Percentiles rank a stretch among this genome's conserved stretches.
Evolutionary conservation across 2,113 vertebrate genomes (phyloP).

Genomic region (Erythrocercus mccallii): DNA sequence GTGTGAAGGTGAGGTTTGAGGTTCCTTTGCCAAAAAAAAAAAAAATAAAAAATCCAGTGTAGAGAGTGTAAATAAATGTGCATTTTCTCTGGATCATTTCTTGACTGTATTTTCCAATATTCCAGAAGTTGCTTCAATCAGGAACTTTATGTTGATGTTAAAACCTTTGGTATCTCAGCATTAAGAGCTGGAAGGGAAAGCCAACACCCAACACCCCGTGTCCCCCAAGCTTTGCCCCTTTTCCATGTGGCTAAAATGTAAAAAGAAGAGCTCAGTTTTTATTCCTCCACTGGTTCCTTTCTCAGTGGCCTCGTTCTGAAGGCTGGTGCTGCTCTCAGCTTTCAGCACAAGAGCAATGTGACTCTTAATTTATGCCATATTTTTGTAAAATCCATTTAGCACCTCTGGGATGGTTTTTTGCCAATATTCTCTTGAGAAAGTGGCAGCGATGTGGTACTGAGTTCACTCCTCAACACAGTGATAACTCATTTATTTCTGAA

Average conservation of each 20-base stretch:
- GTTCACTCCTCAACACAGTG: not conserved
- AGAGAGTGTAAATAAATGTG: not conserved
- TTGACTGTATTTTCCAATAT: not conserved
- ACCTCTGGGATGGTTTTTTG: not conserved
- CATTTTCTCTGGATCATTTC: not conserved
- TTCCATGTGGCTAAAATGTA: not conserved
- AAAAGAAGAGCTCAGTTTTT: not conserved
- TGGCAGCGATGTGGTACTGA: not conserved
- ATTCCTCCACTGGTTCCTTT: not conserved
- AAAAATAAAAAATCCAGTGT: not conserved
- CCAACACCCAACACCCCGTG: not conserved
- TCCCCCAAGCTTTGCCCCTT: not conserved
- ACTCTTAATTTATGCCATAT: not conserved
- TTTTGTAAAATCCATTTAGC: not conserved
- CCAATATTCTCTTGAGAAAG: not conserved
- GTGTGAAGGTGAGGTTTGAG: not conserved
- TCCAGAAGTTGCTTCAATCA: not conserved
- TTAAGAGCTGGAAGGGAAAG: not conserved
- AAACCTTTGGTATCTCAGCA: not conserved
- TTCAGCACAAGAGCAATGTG: not conserved
- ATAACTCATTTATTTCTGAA: constrained; percentile 15
- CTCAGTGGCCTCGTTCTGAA: not conserved
- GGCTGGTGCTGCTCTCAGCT: not conserved
- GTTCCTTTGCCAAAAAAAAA: not conserved
- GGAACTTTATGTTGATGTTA: not conserved